These are phyloP conservation scores for Ypsolopha sequella DNA, from an alignment of 2,888 invertebrate genomes.

Conservation along the genomic window DNA sequence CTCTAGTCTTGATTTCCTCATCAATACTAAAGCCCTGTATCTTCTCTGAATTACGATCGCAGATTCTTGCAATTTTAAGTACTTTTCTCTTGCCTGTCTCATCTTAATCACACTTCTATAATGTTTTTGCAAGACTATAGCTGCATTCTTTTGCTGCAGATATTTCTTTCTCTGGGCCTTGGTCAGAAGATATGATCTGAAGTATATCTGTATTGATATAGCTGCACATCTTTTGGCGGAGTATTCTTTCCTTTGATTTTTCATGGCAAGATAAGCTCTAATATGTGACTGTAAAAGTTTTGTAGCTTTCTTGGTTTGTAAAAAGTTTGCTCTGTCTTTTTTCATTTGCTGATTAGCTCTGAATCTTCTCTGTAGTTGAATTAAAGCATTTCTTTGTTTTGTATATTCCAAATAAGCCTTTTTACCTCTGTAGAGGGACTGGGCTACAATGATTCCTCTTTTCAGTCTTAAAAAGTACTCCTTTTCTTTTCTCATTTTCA, in stretches of 20 bases:
- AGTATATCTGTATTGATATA: conserved; percentile 46
- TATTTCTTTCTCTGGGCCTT: conserved; percentile 21
- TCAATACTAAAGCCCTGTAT: conserved; percentile 38
- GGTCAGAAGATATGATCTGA: conserved; percentile 20
- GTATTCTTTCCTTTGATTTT: conserved; percentile 33
- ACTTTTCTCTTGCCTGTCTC: conserved; percentile 27
- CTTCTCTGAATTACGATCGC: conserved; percentile 35
- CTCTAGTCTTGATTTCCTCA: conserved; percentile 22
- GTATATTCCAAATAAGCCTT: conserved; percentile 42
- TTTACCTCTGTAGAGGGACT: conserved; percentile 55
- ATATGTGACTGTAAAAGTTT: conserved; percentile 60
- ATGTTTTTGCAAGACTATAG: conserved; percentile 34
- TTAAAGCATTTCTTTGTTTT: conserved; percentile 28
- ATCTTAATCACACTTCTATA: conserved; percentile 49
- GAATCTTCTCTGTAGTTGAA: conserved; percentile 61
- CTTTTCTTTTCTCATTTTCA: conserved; percentile 37
- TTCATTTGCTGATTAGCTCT: conserved; percentile 49
- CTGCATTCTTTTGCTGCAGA: conserved; percentile 18
- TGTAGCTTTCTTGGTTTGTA: conserved; percentile 37
- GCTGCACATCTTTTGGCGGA: conserved; percentile 34
- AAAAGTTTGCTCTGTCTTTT: conserved; percentile 36
- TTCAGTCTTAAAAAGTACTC: conserved; percentile 32
- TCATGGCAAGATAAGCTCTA: conserved; percentile 32
- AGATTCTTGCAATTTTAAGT: conserved; percentile 19
- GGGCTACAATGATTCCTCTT: conserved; percentile 43